These are phyloP conservation scores for Periplaneta americana DNA, from an alignment of 1,140 invertebrate genomes.

Conservation along the genomic window DNA sequence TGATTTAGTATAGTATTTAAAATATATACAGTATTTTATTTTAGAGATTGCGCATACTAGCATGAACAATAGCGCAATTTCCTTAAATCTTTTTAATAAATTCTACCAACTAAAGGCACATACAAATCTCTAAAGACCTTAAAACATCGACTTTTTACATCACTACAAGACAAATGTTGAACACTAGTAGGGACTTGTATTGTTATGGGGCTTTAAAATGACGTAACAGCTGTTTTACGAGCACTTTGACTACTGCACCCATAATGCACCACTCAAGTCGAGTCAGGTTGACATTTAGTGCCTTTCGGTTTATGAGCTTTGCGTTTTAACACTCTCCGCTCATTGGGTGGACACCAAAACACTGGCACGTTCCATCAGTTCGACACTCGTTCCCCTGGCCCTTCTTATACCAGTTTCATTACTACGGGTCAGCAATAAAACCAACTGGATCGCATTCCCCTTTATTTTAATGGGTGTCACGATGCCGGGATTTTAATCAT, in stretches of 20 bases:
- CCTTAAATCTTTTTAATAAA: no score
- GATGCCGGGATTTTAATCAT: no score
- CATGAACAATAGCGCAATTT: no score
- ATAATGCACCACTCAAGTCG: background rate
- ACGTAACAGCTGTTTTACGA: background rate
- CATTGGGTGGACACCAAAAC: background rate
- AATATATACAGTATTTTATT: no score
- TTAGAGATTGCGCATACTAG: no score
- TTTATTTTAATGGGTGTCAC: no score
- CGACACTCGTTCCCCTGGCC: background rate
- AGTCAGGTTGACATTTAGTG: background rate
- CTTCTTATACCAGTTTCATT: background rate
- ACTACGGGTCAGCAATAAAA: background rate
- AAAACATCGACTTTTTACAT: background rate
- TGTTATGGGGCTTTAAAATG: background rate
- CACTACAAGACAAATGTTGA: background rate
- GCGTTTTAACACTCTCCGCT: background rate
- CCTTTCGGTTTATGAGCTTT: background rate
- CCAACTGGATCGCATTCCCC: no score
- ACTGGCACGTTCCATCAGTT: background rate
- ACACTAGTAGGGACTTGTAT: background rate
- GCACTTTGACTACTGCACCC: background rate
- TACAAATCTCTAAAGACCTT: background rate
- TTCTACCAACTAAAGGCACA: no score
- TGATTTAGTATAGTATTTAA: no score